Conservation (phyloP, 35 echinoderm and acorn worm genomes). For the Strongylocentrotus purpuratus region DNA sequence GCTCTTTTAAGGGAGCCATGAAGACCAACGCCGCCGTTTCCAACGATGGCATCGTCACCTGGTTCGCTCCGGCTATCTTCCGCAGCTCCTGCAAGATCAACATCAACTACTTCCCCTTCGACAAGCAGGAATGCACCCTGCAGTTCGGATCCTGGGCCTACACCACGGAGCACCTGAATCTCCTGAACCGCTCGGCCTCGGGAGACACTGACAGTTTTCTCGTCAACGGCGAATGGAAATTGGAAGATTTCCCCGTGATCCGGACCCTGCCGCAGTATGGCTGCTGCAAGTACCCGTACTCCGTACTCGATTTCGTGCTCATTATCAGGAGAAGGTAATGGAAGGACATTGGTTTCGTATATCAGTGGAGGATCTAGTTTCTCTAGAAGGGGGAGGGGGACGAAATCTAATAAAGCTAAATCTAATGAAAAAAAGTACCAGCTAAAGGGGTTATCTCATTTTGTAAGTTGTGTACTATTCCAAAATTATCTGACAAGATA, state of each 20-base stretch:
- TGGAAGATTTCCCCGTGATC: slow-evolving; percentile 71
- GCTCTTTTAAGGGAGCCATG: slow-evolving; percentile 75
- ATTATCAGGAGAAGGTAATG: slow-evolving; percentile 52
- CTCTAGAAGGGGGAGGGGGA: no score
- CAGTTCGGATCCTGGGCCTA: slow-evolving; percentile 94
- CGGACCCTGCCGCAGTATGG: slow-evolving; percentile 56
- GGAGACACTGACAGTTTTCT: slow-evolving; percentile 81
- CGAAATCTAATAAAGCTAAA: no score
- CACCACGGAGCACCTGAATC: slow-evolving; percentile 60
- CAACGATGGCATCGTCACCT: slow-evolving; percentile 62
- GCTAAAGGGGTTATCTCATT: no score
- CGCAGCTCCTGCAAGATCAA: slow-evolving; percentile 89
- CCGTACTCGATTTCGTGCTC: slow-evolving; percentile 76
- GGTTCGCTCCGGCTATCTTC: slow-evolving; percentile 91
- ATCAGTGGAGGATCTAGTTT: no score
- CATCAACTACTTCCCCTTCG: slow-evolving; percentile 92
- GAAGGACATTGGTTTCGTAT: background rate
- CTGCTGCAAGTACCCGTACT: slow-evolving; percentile 79
- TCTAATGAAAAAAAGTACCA: no score
- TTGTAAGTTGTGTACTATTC: no score
- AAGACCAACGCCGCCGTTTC: slow-evolving; percentile 82
- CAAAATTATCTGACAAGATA: no score
- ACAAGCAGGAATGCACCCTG: slow-evolving; percentile 73
- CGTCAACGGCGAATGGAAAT: slow-evolving; percentile 82
- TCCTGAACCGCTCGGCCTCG: slow-evolving; percentile 63